Percentiles rank a stretch among this genome's conserved stretches.
Conservation (phyloP, 2,113 vertebrate species). For the Xyrauchen texanus region DNA sequence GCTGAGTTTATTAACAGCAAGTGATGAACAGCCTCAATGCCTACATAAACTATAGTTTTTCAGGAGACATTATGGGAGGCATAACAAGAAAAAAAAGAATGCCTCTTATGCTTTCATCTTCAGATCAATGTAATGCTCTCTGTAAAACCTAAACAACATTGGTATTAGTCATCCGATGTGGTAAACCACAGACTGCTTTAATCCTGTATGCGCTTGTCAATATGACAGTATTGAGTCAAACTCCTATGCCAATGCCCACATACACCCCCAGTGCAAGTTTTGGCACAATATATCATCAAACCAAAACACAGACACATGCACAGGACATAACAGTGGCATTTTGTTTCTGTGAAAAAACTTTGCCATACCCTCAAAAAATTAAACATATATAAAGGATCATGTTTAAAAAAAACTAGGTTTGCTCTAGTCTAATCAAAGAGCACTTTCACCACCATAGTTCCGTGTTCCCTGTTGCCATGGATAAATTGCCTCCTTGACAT, state of each 20-base stretch:
- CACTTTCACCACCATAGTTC: conserved; percentile 38
- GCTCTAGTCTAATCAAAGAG: conserved; percentile 11
- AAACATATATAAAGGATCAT: neutral
- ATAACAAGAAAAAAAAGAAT: conserved; percentile 25
- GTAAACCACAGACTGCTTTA: conserved; percentile 6
- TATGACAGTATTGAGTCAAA: conserved; percentile 10
- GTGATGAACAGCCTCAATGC: too few relatives aligned
- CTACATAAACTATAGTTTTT: conserved; percentile 16
- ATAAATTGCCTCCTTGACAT: conserved; percentile 53
- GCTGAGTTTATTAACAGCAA: too few relatives aligned
- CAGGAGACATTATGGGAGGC: neutral
- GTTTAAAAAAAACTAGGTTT: conserved; percentile 9
- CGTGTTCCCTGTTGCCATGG: conserved; percentile 61
- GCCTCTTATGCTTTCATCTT: neutral
- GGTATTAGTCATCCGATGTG: conserved; percentile 30
- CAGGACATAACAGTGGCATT: too few relatives aligned
- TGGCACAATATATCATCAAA: too few relatives aligned
- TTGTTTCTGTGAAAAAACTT: conserved; percentile 8
- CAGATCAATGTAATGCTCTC: conserved; percentile 31
- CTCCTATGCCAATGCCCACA: conserved; percentile 37
- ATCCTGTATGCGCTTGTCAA: conserved; percentile 38
- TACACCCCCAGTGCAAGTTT: too few relatives aligned
- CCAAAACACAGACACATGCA: too few relatives aligned
- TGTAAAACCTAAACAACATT: conserved; percentile 6
- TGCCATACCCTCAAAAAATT: neutral